Evolutionary conservation across 2,888 invertebrate genomes (phyloP), one percentile per base, ranked within the genome.

Genomic region (Ectemnius cavifrons): DNA sequence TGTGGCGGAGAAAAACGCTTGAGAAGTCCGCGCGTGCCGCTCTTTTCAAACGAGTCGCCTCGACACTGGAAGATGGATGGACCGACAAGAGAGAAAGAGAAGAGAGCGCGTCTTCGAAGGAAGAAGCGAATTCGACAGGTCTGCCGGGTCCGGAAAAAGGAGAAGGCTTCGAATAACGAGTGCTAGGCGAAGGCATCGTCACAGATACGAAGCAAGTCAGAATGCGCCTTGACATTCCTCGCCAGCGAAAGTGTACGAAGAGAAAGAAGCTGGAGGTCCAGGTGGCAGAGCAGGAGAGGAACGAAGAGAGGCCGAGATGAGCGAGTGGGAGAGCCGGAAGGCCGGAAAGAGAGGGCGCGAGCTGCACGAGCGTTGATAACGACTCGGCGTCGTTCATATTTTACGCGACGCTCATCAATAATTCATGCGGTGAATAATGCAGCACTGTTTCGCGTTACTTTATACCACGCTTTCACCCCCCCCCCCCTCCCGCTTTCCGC

Each of bases 391-490:
- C 88, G 87, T 89, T 90, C 89, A 90, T 90, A 90, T 90, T 90
- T 90, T 90, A 89, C 89, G 86, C 87, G 85, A 77, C 81, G 83
- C 90, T 90, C 90, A 90, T 90, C 90, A 90, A 90, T 90, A 89
- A 90, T 90, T 90, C 90, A 90, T 90, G 86, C 88, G 83, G 86
- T 89, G 90, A 90, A 90, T 90, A 90, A 90, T 90, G 89, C 88
- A 89, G 86, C 84, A 84, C 88, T 89, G 89, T 89, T 89, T 89
- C 88, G 86, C 87, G 87, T 87, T 87, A 87, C 87, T 87, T 86
- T 86, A 86, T 87, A 87, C 85, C 65, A 37, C 37, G 58, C 59
- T 73, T 67, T 63, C 73, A 60, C 63, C 70, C 67, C 71, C 72
- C 63, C 70, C 67, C 71, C 72, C 77, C 73, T 60, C 45, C 28